Conservation (phyloP, 2,113 vertebrate species). For the Cettia cetti region DNA sequence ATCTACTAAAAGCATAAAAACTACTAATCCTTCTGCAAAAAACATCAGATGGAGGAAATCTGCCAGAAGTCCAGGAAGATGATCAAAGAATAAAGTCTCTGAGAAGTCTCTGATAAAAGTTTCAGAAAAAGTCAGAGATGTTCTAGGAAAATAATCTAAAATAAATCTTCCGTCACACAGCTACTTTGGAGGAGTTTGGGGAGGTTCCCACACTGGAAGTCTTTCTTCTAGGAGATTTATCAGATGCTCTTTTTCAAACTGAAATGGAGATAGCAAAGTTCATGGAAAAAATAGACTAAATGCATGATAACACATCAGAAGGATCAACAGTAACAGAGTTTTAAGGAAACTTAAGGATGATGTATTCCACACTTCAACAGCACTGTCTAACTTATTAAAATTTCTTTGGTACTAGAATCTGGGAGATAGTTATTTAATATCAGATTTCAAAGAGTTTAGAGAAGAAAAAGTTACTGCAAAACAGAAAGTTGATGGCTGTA, state of each 20-base stretch:
- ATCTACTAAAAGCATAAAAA: background rate
- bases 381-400: background rate
- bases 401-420: background rate
- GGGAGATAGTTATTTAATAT: background rate
- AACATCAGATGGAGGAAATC: constrained; percentile 1
- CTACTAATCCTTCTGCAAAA: constrained; percentile 18
- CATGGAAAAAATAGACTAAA: background rate
- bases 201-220: background rate
- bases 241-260: background rate
- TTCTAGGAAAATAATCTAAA: background rate
- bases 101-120: background rate
- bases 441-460: background rate
- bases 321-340: background rate
- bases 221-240: background rate
- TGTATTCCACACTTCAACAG: background rate
- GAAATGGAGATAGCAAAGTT: background rate
- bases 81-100: constrained; percentile 5
- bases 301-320: background rate
- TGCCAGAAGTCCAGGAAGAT: background rate
- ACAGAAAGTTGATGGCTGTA: background rate
- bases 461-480: background rate
- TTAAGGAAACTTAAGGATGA: background rate
- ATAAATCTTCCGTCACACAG: background rate
- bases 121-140: background rate
- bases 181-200: background rate